Evolutionary conservation across 2,888 invertebrate genomes (phyloP).

Genomic region (Scotopteryx bipunctaria): DNA sequence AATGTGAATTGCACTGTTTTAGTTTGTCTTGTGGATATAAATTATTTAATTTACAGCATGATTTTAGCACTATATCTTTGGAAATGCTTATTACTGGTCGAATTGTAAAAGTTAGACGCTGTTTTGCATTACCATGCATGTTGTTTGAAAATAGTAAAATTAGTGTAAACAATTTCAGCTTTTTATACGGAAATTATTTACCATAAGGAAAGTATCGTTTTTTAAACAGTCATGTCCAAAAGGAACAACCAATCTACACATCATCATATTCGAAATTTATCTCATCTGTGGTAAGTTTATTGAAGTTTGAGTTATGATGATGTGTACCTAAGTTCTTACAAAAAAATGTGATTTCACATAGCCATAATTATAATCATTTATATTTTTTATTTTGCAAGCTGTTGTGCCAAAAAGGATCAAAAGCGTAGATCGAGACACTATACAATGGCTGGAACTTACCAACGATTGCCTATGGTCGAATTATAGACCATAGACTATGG

Average conservation of each 20-base stretch:
- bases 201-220: no score
- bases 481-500: constrained; percentile 56
- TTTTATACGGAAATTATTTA: no score
- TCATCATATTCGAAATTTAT: no score
- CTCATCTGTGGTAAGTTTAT: no score
- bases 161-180: no score
- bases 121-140: neutral
- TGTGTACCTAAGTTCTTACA: neutral
- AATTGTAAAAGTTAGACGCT: neutral
- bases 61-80: constrained; percentile 5
- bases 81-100: constrained; percentile 9
- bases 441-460: constrained; percentile 72
- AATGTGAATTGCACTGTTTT: constrained; percentile 14
- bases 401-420: constrained; percentile 64
- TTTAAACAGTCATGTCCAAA: no score
- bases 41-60: constrained; percentile 6
- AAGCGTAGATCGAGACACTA: constrained; percentile 67
- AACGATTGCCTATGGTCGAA: constrained; percentile 66
- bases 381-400: constrained; percentile 72
- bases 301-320: no score
- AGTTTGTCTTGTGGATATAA: constrained; percentile 6
- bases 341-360: constrained; percentile 17
- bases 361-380: constrained; percentile 20
- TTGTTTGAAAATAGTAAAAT: no score
- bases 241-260: no score